Evolutionary conservation across 2,888 invertebrate species (phyloP), one percentile per base, ranked within the genome.

Genomic region (Drosophila vallismaia): DNA sequence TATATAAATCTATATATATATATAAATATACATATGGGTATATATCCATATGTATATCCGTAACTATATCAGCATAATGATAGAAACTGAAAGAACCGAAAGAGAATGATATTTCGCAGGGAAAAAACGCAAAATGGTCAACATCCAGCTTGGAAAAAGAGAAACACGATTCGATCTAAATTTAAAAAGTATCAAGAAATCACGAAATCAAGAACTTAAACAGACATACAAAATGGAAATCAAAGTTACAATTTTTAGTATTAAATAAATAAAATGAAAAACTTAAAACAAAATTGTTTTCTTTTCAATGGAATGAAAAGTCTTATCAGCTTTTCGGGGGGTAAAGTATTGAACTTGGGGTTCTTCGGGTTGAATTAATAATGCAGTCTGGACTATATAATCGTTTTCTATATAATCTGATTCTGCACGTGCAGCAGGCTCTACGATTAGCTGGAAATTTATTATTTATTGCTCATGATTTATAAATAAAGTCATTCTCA

Each of bases 161-260:
- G 12, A 50, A 33, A n/a, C 42, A 33, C 33, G 45, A 45, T 36
- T 49, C 44, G 33, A 36, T 36, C 36, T 59, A 46, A 55, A 56
- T 56, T 49, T 49, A 31, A 62, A 40, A 29, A 56, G 10, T 24
- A 29, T 28, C n/a, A 19, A 42, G 14, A 42, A 38, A 19, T 19
- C 19, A 28, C 28, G 28, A 28, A 62, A 52, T 29, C 48, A 54
- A 66, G 28, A 36, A 55, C 10, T 57, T 58, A 55, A 67, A 57
- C 46, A 26, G 69, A 57, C 40, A 51, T 50, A 52, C 48, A 63
- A 63, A 71, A 51, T 36, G 62, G 52, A 71, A 64, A 66, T 67
- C 66, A 67, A 67, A 67, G 63, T 69, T 69, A 69, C 49, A 69
- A 70, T 50, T 69, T 69, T 70, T 69, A 69, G 71, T 70, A 70